Evolutionary conservation across 2,113 vertebrate genomes (phyloP).

Genomic region (Mugil cephalus): DNA sequence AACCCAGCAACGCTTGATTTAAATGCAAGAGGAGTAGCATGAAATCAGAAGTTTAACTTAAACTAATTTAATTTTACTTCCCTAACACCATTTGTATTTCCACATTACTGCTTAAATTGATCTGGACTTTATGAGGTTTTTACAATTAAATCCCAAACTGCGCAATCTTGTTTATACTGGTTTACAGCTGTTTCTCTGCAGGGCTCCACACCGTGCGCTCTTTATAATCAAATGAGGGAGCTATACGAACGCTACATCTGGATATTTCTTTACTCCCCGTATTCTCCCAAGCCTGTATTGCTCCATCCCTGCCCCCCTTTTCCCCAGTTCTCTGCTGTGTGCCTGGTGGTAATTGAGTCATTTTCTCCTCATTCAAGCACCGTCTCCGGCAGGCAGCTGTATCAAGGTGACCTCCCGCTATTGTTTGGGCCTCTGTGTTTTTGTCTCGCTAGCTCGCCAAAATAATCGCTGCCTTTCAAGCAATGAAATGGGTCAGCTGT

Average conservation of each 20-base stretch:
- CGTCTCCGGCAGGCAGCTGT: conserved; percentile 71
- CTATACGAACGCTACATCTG: conserved; percentile 12
- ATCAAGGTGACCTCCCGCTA: conserved; percentile 80
- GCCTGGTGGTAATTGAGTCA: conserved; percentile 78
- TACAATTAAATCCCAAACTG: neutral
- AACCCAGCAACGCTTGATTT: neutral
- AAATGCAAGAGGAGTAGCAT: neutral
- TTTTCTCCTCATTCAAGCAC: conserved; percentile 68
- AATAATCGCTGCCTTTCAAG: conserved; percentile 75
- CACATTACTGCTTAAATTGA: neutral
- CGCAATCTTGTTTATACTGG: conserved; percentile 14
- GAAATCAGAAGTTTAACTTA: neutral
- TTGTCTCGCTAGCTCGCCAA: conserved; percentile 66
- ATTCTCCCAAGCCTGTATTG: conserved; percentile 2
- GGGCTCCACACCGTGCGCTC: neutral
- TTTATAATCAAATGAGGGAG: conserved; percentile 11
- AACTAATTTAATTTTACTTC: neutral
- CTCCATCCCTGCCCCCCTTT: conserved; percentile 3
- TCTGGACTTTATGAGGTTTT: neutral
- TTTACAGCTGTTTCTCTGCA: neutral
- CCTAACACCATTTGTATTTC: neutral
- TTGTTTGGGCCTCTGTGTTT: conserved; percentile 74
- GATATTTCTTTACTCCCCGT: conserved; percentile 5
- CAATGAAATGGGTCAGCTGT: conserved; percentile 62
- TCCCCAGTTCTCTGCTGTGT: conserved; percentile 17